Percentiles rank a stretch among this genome's conserved stretches.
phyloP scores from a whole-genome alignment of 2,797 vertebrate species.

The Sebastes iracundus region DNA sequence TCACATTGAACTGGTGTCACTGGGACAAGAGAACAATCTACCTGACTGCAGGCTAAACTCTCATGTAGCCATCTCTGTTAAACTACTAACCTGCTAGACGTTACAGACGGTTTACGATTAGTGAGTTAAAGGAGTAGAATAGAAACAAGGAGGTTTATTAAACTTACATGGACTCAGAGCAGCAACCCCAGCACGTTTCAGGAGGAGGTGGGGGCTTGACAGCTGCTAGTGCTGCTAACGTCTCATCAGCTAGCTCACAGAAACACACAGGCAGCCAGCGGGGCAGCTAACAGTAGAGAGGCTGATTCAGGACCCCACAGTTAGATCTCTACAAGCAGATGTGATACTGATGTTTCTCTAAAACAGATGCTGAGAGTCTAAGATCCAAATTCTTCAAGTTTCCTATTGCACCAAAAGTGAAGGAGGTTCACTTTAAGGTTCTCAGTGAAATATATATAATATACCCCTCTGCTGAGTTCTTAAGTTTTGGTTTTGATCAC shows the following conservation, averaged over 20 bases:
- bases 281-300: not conserved
- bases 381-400: too few relatives aligned
- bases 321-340: not conserved
- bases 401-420: too few relatives aligned
- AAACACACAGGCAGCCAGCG: conserved; percentile 36
- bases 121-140: not conserved
- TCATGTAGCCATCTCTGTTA: not conserved
- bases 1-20: not conserved
- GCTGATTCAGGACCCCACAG: not conserved
- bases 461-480: too few relatives aligned
- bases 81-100: not conserved
- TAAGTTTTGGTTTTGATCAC: too few relatives aligned
- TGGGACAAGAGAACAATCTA: not conserved
- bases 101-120: accelerated
- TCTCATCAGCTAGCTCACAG: not conserved
- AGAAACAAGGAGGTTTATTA: not conserved
- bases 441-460: too few relatives aligned
- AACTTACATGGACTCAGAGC: conserved; percentile 68
- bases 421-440: too few relatives aligned
- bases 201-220: conserved; percentile 10
- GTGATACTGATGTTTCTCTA: accelerated
- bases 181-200: conserved; percentile 56
- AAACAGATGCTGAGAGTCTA: too few relatives aligned
- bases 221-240: conserved; percentile 6
- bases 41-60: not conserved